Evolutionary conservation across 1,140 invertebrate genomes (phyloP).

Genomic region (Drosophila setifemur): DNA sequence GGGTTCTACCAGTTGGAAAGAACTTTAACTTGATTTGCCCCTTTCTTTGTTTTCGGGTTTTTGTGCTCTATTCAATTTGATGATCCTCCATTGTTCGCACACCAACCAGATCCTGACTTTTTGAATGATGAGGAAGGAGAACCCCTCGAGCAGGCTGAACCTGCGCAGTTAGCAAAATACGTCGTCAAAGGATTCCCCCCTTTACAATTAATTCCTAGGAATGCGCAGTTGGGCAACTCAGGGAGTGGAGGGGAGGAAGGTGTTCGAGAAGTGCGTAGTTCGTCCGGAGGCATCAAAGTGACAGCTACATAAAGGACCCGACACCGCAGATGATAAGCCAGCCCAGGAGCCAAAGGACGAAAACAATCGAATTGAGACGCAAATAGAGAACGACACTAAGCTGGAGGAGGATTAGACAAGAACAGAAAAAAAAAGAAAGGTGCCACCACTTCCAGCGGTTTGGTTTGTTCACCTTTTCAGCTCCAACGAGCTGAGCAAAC

Average conservation of each 20-base stretch:
- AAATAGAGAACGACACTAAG: conserved; percentile 45
- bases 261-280: conserved; percentile 40
- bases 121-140: conserved; percentile 8
- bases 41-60: neutral
- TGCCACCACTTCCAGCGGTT: conserved; percentile 16
- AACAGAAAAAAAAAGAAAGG: conserved; percentile 9
- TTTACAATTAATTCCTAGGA: neutral
- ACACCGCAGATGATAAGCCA: conserved; percentile 74
- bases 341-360: conserved; percentile 42
- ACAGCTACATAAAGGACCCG: conserved; percentile 69
- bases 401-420: conserved; percentile 24
- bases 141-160: conserved; percentile 25
- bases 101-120: conserved; percentile 48
- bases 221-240: conserved; percentile 48
- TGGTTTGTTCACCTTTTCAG: conserved; percentile 75
- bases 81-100: conserved; percentile 13
- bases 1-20: conserved; percentile 19
- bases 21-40: conserved; percentile 30
- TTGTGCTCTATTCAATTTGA: conserved; percentile 12
- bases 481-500: conserved; percentile 47
- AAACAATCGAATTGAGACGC: conserved; percentile 53
- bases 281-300: conserved; percentile 46
- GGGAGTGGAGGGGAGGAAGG: neutral
- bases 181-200: conserved; percentile 10
- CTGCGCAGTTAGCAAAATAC: conserved; percentile 67